phyloP scores from a whole-genome alignment of 2,797 vertebrate genomes.

The Notolepis coatsorum region DNA sequence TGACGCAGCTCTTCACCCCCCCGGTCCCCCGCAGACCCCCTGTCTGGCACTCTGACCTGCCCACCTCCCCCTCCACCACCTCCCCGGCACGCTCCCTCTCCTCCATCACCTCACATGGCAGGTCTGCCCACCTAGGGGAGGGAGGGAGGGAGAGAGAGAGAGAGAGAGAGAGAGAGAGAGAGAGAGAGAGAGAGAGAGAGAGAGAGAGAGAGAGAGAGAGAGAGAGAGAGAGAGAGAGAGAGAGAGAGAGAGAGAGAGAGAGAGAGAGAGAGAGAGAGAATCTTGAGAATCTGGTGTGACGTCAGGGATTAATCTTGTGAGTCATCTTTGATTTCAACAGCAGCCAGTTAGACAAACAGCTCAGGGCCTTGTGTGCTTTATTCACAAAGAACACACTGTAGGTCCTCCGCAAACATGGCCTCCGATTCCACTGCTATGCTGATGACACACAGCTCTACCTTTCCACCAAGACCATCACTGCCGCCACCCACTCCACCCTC shows the following conservation, averaged over 20 bases:
- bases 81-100: constrained; percentile 55
- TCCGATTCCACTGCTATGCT: no score
- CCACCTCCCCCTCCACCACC: constrained; percentile 41
- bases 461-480: no score
- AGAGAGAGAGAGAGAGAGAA: neutral
- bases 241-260: neutral
- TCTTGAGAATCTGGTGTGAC: neutral
- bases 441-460: no score
- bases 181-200: neutral
- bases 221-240: neutral
- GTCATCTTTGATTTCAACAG: neutral
- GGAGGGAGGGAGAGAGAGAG: neutral
- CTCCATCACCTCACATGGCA: constrained; percentile 82
- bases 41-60: constrained; percentile 75
- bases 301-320: neutral
- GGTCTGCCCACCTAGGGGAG: constrained; percentile 73
- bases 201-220: neutral
- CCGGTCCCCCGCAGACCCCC: constrained; percentile 43
- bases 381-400: neutral
- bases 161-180: neutral
- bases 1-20: constrained; percentile 81
- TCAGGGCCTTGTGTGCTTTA: neutral
- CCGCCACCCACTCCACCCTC: no score
- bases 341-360: neutral
- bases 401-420: no score